Evolutionary conservation across 1,140 invertebrate species (phyloP).

Genomic region (Drosophila sechellia): DNA sequence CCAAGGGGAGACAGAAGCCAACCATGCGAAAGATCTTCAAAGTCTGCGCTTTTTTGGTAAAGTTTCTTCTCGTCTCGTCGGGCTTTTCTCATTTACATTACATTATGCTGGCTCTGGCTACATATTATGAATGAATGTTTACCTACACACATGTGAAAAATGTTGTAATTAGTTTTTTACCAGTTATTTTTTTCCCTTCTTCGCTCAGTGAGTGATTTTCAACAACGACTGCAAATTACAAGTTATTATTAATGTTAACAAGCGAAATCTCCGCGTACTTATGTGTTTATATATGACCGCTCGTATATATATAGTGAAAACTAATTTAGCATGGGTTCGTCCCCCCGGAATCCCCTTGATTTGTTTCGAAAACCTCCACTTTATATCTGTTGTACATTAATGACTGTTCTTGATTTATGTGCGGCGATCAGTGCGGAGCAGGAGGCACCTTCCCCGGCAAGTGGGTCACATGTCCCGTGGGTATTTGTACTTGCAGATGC

Average conservation of each 20-base stretch:
- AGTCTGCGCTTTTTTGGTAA: slow-evolving; percentile 60
- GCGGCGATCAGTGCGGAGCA: slow-evolving; percentile 39
- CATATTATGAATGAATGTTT: slow-evolving; percentile 79
- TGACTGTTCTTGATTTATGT: slow-evolving; percentile 75
- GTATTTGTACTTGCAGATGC: slow-evolving; percentile 60
- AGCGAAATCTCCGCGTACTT: slow-evolving; percentile 70
- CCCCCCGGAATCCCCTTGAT: slow-evolving; percentile 19
- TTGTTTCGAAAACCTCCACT: slow-evolving; percentile 5
- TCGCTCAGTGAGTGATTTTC: slow-evolving; percentile 65
- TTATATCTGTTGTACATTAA: slow-evolving; percentile 44
- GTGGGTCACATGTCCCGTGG: slow-evolving; percentile 76
- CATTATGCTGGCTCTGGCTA: slow-evolving; percentile 68
- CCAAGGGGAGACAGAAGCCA: slow-evolving; percentile 38
- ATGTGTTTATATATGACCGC: slow-evolving; percentile 15
- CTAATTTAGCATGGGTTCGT: slow-evolving; percentile 71
- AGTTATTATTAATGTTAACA: slow-evolving; percentile 82
- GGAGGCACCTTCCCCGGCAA: slow-evolving; percentile 32
- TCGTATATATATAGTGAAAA: slow-evolving; percentile 52
- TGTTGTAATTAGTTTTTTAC: slow-evolving; percentile 80
- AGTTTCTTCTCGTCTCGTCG: slow-evolving; percentile 34
- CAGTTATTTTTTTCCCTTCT: slow-evolving; percentile 21
- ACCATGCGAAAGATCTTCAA: slow-evolving; percentile 78
- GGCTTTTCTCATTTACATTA: slow-evolving; percentile 73
- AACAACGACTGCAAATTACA: slow-evolving; percentile 80
- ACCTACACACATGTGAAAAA: slow-evolving; percentile 74